Percentiles rank a stretch among this genome's conserved stretches.
Evolutionary conservation across 2,113 vertebrate species (phyloP).

Genomic region (Istiophorus platypterus): DNA sequence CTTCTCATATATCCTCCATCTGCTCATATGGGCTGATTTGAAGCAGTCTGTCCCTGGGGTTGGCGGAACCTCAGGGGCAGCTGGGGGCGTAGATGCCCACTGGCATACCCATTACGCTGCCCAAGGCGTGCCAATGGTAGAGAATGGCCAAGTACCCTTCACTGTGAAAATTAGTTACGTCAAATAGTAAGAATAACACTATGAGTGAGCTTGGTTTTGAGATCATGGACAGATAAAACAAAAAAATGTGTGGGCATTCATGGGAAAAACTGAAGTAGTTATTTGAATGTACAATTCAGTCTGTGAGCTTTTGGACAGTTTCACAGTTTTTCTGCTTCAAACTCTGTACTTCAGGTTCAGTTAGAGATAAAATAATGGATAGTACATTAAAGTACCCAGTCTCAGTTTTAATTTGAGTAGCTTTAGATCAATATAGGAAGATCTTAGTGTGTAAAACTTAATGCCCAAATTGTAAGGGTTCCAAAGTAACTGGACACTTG

Average conservation of each 20-base stretch:
- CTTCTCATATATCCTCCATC: slow-evolving; percentile 60
- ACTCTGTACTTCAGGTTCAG: no score
- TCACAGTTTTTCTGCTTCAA: neutral
- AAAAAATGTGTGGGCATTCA: slow-evolving; percentile 1
- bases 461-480: neutral
- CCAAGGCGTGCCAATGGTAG: slow-evolving; percentile 42
- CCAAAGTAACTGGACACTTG: neutral
- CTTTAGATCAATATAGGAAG: neutral
- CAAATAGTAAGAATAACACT: slow-evolving; percentile 2
- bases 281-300: neutral
- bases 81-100: slow-evolving; percentile 42
- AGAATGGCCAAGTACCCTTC: slow-evolving; percentile 42
- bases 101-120: slow-evolving; percentile 57
- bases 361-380: no score
- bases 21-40: slow-evolving; percentile 47
- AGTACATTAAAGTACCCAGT: no score
- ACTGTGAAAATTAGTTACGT: slow-evolving; percentile 7
- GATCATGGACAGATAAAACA: neutral
- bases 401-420: neutral
- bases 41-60: slow-evolving; percentile 45
- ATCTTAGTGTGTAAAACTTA: no score
- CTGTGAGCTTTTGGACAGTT: neutral
- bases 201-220: neutral
- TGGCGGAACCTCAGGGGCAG: slow-evolving; percentile 57
- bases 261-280: neutral